phyloP scores from a whole-genome alignment of 2,888 invertebrate genomes.

The Melanchra persicariae region DNA sequence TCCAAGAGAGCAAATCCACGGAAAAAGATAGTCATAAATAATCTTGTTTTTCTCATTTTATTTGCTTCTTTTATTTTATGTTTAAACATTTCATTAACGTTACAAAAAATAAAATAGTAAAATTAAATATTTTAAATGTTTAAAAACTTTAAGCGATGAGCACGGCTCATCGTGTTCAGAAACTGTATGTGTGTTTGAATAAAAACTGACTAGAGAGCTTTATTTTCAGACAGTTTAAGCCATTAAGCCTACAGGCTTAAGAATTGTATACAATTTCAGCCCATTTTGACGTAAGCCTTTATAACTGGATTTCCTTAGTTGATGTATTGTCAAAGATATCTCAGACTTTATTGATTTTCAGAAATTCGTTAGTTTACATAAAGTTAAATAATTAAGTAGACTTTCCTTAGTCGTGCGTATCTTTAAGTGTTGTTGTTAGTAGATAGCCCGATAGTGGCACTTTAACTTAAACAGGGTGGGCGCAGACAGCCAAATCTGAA shows the following conservation, averaged over 20 bases:
- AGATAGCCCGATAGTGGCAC: background rate
- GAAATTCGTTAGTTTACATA: background rate
- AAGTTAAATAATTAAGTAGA: conserved; percentile 10
- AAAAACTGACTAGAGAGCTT: background rate
- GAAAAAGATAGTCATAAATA: too few relatives aligned
- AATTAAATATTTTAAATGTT: background rate
- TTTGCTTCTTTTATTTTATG: too few relatives aligned
- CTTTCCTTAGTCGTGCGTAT: background rate
- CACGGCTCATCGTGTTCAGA: background rate
- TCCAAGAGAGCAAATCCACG: too few relatives aligned
- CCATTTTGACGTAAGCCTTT: conserved; percentile 5
- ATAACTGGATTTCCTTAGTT: background rate
- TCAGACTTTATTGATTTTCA: conserved; percentile 10
- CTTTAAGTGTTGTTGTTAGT: background rate
- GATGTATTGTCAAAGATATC: background rate
- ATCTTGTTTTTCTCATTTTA: too few relatives aligned
- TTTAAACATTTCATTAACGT: too few relatives aligned
- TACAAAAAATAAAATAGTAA: too few relatives aligned
- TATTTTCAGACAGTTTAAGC: conserved; percentile 30
- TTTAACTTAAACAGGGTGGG: background rate
- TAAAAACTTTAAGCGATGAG: background rate
- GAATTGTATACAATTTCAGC: conserved; percentile 13
- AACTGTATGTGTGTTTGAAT: background rate
- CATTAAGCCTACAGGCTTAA: conserved; percentile 20
- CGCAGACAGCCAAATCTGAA: too few relatives aligned